Conservation (phyloP, 2,113 vertebrate species). For the Hyaena hyaena region DNA sequence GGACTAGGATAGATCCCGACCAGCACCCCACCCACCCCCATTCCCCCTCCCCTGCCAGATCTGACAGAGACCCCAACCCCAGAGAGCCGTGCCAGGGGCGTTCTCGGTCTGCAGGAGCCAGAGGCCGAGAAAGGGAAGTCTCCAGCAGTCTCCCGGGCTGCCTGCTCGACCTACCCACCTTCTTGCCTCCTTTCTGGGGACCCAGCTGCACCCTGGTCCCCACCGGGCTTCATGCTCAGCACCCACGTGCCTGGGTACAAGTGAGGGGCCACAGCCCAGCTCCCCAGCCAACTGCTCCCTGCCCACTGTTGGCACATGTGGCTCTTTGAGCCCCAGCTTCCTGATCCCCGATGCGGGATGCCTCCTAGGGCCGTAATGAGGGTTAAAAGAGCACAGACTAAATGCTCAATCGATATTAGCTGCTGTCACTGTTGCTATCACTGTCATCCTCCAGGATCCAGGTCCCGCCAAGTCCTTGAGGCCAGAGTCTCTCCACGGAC, state of each 20-base stretch:
- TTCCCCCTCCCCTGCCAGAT: accelerated
- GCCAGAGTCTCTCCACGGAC: neutral
- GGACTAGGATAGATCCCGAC: accelerated
- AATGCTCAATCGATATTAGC: accelerated
- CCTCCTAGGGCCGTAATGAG: accelerated
- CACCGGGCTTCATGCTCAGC: neutral
- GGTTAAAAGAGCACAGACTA: accelerated
- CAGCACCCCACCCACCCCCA: accelerated
- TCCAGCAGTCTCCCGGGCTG: accelerated
- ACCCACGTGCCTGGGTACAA: neutral
- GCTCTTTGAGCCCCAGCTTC: neutral
- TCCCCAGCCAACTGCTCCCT: accelerated
- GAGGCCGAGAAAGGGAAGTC: neutral
- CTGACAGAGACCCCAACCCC: neutral
- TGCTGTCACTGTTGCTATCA: accelerated
- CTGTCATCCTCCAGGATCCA: accelerated
- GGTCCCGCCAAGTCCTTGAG: neutral
- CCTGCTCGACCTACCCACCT: neutral
- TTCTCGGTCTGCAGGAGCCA: neutral
- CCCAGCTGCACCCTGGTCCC: neutral
- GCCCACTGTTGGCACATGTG: neutral
- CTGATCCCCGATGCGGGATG: neutral
- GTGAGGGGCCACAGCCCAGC: neutral
- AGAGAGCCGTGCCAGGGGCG: accelerated
- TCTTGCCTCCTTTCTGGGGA: neutral